Percentiles rank a stretch among this genome's conserved stretches.
Conservation (phyloP, 1,140 invertebrate species). For the Papilio helenus region DNA sequence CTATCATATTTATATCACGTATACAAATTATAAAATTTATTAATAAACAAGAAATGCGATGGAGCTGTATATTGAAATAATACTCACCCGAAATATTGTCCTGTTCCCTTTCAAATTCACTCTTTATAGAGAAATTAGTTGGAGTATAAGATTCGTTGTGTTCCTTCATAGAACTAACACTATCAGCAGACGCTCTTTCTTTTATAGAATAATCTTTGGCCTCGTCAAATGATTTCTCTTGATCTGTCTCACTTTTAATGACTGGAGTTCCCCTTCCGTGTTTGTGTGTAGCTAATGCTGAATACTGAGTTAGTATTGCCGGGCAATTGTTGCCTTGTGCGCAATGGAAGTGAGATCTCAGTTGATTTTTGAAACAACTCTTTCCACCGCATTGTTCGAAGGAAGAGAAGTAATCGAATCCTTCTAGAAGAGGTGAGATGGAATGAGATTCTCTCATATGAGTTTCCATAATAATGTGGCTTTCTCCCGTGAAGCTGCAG, state of each 20-base stretch:
- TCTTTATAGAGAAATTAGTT: slow-evolving; percentile 78
- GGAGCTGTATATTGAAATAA: slow-evolving; percentile 47
- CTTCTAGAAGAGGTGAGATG: slow-evolving; percentile 70
- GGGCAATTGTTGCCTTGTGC: slow-evolving; percentile 77
- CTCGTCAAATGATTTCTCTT: slow-evolving; percentile 76
- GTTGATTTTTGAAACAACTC: slow-evolving; percentile 77
- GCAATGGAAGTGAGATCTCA: slow-evolving; percentile 79
- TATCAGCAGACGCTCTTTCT: slow-evolving; percentile 73
- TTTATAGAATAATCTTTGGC: slow-evolving; percentile 82
- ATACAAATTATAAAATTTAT: too few relatives aligned
- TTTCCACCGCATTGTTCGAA: slow-evolving; percentile 79
- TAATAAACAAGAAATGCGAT: background rate
- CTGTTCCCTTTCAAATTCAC: slow-evolving; percentile 76
- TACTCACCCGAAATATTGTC: slow-evolving; percentile 79
- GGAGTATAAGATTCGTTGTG: slow-evolving; percentile 66
- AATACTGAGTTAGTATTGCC: slow-evolving; percentile 79
- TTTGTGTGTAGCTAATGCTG: slow-evolving; percentile 77
- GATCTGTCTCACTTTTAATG: slow-evolving; percentile 70
- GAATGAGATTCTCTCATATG: slow-evolving; percentile 79
- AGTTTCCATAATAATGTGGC: slow-evolving; percentile 73
- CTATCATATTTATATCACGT: background rate
- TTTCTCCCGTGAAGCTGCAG: slow-evolving; percentile 75
- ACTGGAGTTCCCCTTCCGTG: slow-evolving; percentile 75
- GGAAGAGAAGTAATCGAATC: slow-evolving; percentile 76
- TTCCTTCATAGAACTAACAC: slow-evolving; percentile 67